Conservation (phyloP, 2,797 vertebrate genomes). For the Cacajao melanocephalus region DNA sequence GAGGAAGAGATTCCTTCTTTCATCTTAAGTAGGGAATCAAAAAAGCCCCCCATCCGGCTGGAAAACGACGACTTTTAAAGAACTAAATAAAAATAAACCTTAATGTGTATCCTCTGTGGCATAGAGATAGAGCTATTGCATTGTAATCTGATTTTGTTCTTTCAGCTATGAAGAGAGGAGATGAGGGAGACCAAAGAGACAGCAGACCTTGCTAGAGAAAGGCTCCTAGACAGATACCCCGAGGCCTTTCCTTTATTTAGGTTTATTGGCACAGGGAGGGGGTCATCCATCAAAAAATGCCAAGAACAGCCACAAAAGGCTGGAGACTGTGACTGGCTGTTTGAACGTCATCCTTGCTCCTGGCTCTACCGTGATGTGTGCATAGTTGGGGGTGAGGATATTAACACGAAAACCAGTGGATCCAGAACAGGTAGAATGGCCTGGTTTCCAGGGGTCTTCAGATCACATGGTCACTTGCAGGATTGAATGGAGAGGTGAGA, state of each 20-base stretch:
- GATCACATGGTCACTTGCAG: background rate
- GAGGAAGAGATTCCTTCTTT: background rate
- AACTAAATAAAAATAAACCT: background rate
- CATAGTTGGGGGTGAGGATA: background rate
- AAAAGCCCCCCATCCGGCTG: background rate
- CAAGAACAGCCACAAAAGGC: background rate
- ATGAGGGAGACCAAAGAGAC: background rate
- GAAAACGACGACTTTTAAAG: background rate
- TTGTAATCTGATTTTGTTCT: background rate
- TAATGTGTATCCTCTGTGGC: background rate
- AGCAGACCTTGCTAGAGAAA: background rate
- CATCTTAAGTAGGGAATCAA: background rate
- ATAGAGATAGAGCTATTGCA: background rate
- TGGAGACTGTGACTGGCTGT: background rate
- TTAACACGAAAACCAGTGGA: background rate
- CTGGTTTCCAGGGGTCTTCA: background rate
- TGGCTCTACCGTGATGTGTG: background rate
- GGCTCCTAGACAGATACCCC: background rate
- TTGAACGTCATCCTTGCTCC: background rate
- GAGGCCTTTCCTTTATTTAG: background rate
- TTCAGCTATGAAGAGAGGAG: background rate
- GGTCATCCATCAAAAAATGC: background rate
- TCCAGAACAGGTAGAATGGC: background rate
- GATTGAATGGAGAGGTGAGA: background rate
- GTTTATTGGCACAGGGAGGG: background rate